Evolutionary conservation across 2,888 invertebrate genomes (phyloP).

Genomic region (Epirrhoe tristata): DNA sequence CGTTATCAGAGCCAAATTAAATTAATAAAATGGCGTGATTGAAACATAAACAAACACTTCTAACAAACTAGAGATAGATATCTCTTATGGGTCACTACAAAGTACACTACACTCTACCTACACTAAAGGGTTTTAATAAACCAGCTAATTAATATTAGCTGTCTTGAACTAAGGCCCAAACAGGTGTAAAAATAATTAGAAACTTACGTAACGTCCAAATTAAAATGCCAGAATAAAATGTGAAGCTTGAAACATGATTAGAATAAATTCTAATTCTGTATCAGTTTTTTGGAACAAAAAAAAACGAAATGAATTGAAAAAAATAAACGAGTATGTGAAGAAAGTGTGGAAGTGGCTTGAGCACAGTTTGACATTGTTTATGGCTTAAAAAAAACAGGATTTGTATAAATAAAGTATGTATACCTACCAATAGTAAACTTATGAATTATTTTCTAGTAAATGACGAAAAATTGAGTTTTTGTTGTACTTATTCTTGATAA

Average conservation of each 20-base stretch:
- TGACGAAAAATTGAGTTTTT: no score
- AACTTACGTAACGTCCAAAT: slow-evolving; percentile 50
- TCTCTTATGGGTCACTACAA: no score
- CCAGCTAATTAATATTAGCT: slow-evolving; percentile 16
- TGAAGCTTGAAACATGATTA: slow-evolving; percentile 37
- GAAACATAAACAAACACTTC: no score
- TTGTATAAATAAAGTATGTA: no score
- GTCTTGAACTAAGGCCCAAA: slow-evolving; percentile 41
- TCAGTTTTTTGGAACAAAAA: slow-evolving; percentile 12
- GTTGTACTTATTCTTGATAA: no score
- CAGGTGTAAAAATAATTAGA: slow-evolving; percentile 57
- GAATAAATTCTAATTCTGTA: slow-evolving; percentile 18
- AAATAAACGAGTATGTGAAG: slow-evolving; percentile 8
- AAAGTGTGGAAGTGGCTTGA: slow-evolving; percentile 16
- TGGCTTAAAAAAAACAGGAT: background rate
- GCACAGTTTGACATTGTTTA: background rate
- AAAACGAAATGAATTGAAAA: no score
- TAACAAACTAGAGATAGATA: no score
- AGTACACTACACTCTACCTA: background rate
- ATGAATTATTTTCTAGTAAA: no score
- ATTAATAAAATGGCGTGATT: no score
- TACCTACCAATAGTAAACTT: no score
- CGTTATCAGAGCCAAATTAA: no score
- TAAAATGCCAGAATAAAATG: slow-evolving; percentile 58
- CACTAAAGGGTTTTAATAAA: background rate